Evolutionary conservation across 2,113 vertebrate genomes (phyloP).

Genomic region (Prinia subflava): DNA sequence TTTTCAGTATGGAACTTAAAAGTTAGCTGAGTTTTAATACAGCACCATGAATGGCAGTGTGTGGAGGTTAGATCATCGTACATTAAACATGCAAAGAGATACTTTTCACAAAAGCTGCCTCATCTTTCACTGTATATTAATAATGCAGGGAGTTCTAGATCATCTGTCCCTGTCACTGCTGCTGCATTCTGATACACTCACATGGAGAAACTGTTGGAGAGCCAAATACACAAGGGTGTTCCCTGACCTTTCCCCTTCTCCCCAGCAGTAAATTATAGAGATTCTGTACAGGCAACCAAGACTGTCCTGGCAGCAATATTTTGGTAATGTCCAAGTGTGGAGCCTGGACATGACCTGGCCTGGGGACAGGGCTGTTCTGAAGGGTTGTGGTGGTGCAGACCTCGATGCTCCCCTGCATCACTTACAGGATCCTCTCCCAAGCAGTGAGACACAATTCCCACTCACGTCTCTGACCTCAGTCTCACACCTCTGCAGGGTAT

Average conservation of each 20-base stretch:
- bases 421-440: neutral
- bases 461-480: neutral
- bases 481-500: neutral
- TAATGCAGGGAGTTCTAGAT: constrained; percentile 44
- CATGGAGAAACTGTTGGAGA: neutral
- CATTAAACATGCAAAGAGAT: constrained; percentile 43
- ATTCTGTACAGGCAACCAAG: neutral
- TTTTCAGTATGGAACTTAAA: neutral
- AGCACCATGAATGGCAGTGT: neutral
- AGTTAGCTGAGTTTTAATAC: neutral
- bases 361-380: neutral
- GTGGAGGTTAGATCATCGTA: neutral
- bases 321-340: neutral
- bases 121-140: constrained; percentile 46
- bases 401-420: neutral
- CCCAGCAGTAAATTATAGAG: neutral
- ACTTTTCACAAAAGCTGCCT: constrained; percentile 31
- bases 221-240: neutral
- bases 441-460: neutral
- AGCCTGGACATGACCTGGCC: neutral
- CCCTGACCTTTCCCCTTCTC: neutral
- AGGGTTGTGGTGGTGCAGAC: neutral
- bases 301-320: neutral
- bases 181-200: constrained; percentile 6
- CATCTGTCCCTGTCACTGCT: constrained; percentile 40